Evolutionary conservation across 2,797 vertebrate species (phyloP).

Genomic region (Decapterus maruadsi): DNA sequence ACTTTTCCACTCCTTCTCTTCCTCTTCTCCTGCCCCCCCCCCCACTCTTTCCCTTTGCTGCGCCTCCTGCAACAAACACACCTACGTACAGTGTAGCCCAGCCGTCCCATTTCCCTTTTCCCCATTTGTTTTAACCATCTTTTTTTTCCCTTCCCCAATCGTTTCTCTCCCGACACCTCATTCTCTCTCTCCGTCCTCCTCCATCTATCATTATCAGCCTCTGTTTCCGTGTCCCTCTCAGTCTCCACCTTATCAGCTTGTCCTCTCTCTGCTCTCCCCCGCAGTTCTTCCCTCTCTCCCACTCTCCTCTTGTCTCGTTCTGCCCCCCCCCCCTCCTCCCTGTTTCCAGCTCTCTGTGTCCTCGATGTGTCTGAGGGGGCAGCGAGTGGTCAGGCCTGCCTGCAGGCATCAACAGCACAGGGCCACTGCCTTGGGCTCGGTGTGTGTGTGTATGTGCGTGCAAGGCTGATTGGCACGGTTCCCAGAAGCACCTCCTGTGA

Average conservation of each 20-base stretch:
- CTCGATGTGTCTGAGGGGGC: slow-evolving; percentile 63
- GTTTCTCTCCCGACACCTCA: slow-evolving; percentile 23
- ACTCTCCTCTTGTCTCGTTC: slow-evolving; percentile 21
- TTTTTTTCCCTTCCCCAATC: neutral
- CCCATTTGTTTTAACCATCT: slow-evolving; percentile 48
- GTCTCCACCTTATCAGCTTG: slow-evolving; percentile 69
- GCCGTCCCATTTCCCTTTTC: slow-evolving; percentile 33
- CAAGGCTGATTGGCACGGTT: slow-evolving; percentile 64
- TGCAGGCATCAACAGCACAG: slow-evolving; percentile 70
- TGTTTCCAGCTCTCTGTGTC: slow-evolving; percentile 31
- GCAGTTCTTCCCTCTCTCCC: slow-evolving; percentile 28
- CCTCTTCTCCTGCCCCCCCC: neutral
- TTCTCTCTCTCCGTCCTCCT: slow-evolving; percentile 38
- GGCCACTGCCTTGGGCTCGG: slow-evolving; percentile 61
- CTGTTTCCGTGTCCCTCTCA: slow-evolving; percentile 47
- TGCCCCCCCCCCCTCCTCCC: slow-evolving; percentile 9
- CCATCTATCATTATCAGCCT: slow-evolving; percentile 61
- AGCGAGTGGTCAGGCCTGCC: slow-evolving; percentile 74
- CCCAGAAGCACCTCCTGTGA: slow-evolving; percentile 76
- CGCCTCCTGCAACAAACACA: slow-evolving; percentile 53
- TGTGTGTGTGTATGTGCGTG: slow-evolving; percentile 33
- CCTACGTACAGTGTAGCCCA: slow-evolving; percentile 31
- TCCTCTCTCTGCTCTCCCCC: slow-evolving; percentile 51
- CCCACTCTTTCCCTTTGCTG: slow-evolving; percentile 17
- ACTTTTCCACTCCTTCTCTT: slow-evolving; percentile 43